Base-by-base conservation (phyloP, 92 coral and sea anemone genomes). In the Epizoanthus illoricatus region DNA sequence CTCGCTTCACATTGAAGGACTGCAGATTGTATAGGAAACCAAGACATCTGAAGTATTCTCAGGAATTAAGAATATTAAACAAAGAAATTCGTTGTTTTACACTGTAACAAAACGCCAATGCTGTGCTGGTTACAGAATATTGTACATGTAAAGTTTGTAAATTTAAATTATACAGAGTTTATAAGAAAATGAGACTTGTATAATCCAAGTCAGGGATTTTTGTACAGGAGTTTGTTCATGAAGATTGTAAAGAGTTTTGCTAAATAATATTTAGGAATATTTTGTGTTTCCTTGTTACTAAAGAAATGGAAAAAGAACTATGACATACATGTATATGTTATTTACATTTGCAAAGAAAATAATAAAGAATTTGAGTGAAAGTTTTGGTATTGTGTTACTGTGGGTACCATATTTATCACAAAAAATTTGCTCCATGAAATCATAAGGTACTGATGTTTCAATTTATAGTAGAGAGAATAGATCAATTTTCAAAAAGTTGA, bases 151-250 rank as follows among this genome's bases (percentile, higher is more conserved):
- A 60, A 70, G 62, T 75, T 75, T 87, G 76, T 86, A 86, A 78
- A 85, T 71, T 69, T 71, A 83, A 82, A 81, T 81, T 63, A 69
- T 75, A 74, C 64, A 74, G 79, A 75, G 86, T 74, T 87, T 81
- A 65, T 78, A 78, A 75, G 39, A 62, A 78, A 78, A 11, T 62
- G 82, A 40, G 66, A 28, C 28, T 62, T 43, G 41, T 11, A 78
- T 42, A n/a, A 43, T 47, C 24, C 45, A 56, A 66, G 33, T 61
- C 42, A 41, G 69, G 82, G 82, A 63, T 78, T 78, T 68, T 78
- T 78, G 82, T 78, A 78, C 82, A 78, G 82, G 43, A 63, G 71
- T 78, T 78, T 78, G 71, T 78, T 63, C 71, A 43, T 78, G 82
- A 63, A 63, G 71, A 78, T 78, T 78, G 82, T 78, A 78, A 78